phyloP scores from a whole-genome alignment of 2,797 vertebrate species.

The Hylomyscus alleni region DNA sequence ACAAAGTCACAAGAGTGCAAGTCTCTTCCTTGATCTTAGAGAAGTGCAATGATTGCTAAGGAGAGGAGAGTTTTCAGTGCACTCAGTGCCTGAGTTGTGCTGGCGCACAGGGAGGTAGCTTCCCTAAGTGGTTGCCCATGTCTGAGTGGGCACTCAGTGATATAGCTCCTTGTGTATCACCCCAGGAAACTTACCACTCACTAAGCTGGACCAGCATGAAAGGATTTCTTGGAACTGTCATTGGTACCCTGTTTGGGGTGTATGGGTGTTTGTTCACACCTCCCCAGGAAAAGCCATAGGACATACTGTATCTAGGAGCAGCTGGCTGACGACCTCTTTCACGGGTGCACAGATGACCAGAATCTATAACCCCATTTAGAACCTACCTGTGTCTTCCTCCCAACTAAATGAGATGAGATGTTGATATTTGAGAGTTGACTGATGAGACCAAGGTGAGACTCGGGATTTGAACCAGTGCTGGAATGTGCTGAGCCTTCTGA shows the following conservation, averaged over 20 bases:
- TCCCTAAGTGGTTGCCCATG: neutral
- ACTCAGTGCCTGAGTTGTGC: neutral
- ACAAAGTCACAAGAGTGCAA: neutral
- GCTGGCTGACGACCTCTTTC: neutral
- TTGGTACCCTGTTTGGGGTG: neutral
- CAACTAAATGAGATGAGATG: neutral
- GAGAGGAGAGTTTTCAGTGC: neutral
- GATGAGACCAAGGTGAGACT: conserved; percentile 2
- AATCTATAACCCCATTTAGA: neutral
- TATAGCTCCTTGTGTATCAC: neutral
- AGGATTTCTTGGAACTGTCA: neutral
- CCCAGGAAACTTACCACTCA: neutral
- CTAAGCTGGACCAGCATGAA: neutral
- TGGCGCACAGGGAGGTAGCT: fast-evolving
- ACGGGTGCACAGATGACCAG: neutral
- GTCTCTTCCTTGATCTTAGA: neutral
- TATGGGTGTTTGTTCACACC: neutral
- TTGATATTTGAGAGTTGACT: neutral
- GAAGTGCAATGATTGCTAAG: neutral
- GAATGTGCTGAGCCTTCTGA: neutral
- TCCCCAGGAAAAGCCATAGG: neutral
- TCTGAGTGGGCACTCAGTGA: neutral
- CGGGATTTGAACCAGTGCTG: too few relatives aligned
- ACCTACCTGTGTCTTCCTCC: neutral
- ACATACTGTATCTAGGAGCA: neutral